Evolutionary conservation across 2,797 vertebrate genomes (phyloP).

Genomic region (Ctenochaetus hawaiiensis): DNA sequence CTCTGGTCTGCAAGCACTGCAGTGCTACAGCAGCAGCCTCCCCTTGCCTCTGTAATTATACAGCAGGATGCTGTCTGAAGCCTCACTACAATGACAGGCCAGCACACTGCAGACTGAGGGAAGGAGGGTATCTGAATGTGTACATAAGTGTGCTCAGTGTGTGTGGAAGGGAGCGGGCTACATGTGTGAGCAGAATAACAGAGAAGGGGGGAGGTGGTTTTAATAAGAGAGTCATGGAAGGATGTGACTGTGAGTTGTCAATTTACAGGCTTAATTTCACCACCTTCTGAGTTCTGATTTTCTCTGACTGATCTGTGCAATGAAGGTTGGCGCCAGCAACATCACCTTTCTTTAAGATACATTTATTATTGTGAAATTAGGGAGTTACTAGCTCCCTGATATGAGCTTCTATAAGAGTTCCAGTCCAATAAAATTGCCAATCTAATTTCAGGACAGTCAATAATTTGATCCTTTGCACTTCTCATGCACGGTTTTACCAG

Average conservation of each 20-base stretch:
- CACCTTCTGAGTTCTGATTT: too few species aligned
- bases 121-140: conserved; percentile 26
- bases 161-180: not conserved
- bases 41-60: conserved; percentile 69
- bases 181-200: conserved; percentile 51
- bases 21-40: conserved; percentile 57
- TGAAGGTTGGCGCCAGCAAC: too few species aligned
- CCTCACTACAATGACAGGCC: conserved; percentile 61
- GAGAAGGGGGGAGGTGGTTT: conserved; percentile 33
- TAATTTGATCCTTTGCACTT: conserved; percentile 34
- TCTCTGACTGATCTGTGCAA: too few species aligned
- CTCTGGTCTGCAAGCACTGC: conserved; percentile 55
- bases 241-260: conserved; percentile 40
- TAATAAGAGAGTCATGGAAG: conserved; percentile 49
- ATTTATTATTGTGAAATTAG: too few species aligned
- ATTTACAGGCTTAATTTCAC: conserved; percentile 47
- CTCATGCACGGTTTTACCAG: conserved; percentile 37
- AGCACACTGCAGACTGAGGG: conserved; percentile 54
- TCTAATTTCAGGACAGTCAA: conserved; percentile 21
- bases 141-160: conserved; percentile 29
- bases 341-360: too few species aligned
- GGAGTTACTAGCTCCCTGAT: not conserved
- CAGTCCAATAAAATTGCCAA: conserved; percentile 14
- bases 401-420: not conserved
- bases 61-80: conserved; percentile 64